phyloP scores from a whole-genome alignment of 2,113 vertebrate species.

The Desmodus rotundus region DNA sequence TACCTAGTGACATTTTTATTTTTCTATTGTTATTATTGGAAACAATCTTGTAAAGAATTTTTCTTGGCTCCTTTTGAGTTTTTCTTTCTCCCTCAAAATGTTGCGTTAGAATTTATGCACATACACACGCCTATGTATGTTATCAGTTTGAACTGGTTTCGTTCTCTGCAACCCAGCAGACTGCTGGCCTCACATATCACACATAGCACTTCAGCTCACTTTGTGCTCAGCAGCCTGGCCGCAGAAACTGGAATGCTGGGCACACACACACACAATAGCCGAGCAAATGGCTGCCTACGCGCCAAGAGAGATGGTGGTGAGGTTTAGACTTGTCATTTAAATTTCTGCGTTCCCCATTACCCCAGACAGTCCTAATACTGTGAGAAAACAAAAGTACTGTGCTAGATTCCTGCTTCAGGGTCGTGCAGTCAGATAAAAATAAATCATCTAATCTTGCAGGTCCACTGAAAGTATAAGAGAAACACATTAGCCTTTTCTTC shows the following conservation, averaged over 20 bases:
- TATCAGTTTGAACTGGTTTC: slow-evolving; percentile 56
- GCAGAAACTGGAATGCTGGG: background rate
- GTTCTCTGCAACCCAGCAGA: background rate
- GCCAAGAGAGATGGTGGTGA: slow-evolving; percentile 55
- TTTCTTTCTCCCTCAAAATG: slow-evolving; percentile 56
- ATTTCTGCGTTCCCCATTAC: slow-evolving; percentile 48
- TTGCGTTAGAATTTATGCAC: slow-evolving; percentile 60
- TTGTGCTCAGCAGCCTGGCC: slow-evolving; percentile 62
- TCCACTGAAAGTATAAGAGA: background rate
- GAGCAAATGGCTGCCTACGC: slow-evolving; percentile 54
- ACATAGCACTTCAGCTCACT: slow-evolving; percentile 66
- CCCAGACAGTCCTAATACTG: slow-evolving; percentile 33
- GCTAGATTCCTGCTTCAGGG: slow-evolving; percentile 24
- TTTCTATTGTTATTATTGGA: slow-evolving; percentile 63
- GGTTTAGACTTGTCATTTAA: slow-evolving; percentile 69
- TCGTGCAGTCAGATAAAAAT: slow-evolving; percentile 57
- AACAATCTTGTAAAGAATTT: slow-evolving; percentile 63
- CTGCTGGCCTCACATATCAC: slow-evolving; percentile 24
- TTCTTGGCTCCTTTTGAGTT: slow-evolving; percentile 53
- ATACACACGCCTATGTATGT: background rate
- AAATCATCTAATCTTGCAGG: slow-evolving; percentile 57
- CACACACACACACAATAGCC: background rate
- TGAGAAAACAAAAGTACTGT: slow-evolving; percentile 39
- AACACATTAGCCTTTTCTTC: background rate
- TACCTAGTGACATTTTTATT: background rate